These are phyloP conservation scores for Characodon lateralis DNA, from an alignment of 2,797 vertebrate genomes.

Conservation along the genomic window DNA sequence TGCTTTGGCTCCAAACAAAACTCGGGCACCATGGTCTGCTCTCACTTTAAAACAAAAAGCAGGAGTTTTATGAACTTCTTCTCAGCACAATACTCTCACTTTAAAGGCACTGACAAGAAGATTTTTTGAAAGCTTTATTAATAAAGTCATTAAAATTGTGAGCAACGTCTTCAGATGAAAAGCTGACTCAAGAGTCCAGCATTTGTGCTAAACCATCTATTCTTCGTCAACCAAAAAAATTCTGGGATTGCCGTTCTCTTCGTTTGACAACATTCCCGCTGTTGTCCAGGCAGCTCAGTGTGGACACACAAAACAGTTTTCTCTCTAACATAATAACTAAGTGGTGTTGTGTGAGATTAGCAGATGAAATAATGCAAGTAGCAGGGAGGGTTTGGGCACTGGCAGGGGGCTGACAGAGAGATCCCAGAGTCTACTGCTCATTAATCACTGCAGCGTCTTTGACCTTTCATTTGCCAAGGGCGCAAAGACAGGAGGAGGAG, in stretches of 20 bases:
- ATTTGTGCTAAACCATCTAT: neutral
- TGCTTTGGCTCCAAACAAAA: neutral
- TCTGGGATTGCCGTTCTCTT: neutral
- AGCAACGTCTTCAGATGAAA: neutral
- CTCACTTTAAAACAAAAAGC: neutral
- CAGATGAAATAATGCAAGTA: conserved; percentile 82
- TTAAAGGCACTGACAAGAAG: neutral
- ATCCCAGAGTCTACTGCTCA: conserved; percentile 85
- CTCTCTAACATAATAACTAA: conserved; percentile 67
- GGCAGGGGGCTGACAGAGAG: conserved; percentile 77
- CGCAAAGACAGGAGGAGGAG: conserved; percentile 74
- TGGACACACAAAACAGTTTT: conserved; percentile 52
- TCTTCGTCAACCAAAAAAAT: neutral
- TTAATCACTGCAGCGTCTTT: conserved; percentile 88
- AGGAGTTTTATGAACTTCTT: neutral
- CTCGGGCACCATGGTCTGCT: neutral
- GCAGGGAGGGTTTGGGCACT: conserved; percentile 46
- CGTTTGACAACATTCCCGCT: neutral
- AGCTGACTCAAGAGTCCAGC: neutral
- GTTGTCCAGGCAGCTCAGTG: conserved; percentile 17
- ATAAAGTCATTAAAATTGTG: neutral
- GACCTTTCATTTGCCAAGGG: conserved; percentile 91
- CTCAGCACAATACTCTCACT: neutral
- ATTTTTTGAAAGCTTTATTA: neutral
- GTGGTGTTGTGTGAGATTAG: conserved; percentile 81